A percentile compares a stretch with the other conserved stretches of the same genome.
Conservation (phyloP, 2,888 invertebrate species). For the Drosophila nigritarsus region DNA sequence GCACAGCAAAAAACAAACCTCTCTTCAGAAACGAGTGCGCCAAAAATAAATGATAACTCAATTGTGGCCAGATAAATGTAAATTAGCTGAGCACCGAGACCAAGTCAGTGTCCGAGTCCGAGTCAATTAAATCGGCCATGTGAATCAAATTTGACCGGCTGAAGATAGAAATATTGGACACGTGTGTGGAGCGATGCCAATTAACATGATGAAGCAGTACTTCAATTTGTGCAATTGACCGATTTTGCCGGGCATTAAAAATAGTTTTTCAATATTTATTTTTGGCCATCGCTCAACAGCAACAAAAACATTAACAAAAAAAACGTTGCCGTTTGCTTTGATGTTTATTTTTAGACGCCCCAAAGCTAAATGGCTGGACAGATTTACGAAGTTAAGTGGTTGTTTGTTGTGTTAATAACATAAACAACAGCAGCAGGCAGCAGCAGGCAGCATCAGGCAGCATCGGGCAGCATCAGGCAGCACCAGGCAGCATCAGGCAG, state of each 20-base stretch:
- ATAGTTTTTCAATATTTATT: constrained; percentile 76
- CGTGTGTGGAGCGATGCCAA: constrained; percentile 34
- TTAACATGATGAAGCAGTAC: constrained; percentile 40
- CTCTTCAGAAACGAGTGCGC: not conserved
- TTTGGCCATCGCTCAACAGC: constrained; percentile 52
- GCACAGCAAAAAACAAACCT: constrained; percentile 10
- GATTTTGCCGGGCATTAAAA: constrained; percentile 53
- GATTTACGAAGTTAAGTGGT: constrained; percentile 69
- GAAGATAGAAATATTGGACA: constrained; percentile 11
- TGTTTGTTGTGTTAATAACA: constrained; percentile 76
- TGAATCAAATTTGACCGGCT: constrained; percentile 19
- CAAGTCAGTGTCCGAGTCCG: not conserved
- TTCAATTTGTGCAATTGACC: constrained; percentile 68
- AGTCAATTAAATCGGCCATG: constrained; percentile 9
- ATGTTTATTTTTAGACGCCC: constrained; percentile 68
- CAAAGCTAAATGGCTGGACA: constrained; percentile 66
- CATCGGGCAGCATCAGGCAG: not conserved
- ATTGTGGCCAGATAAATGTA: constrained; percentile 23
- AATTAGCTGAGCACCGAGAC: constrained; percentile 3
- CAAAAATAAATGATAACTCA: constrained; percentile 27
- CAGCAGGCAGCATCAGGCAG: too few species aligned
- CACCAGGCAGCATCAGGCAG: not conserved
- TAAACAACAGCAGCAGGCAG: constrained; percentile 47
- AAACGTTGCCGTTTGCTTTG: constrained; percentile 52
- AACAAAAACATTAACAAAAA: not conserved